Conservation (phyloP, 2,797 vertebrate genomes). For the Hylomyscus alleni region DNA sequence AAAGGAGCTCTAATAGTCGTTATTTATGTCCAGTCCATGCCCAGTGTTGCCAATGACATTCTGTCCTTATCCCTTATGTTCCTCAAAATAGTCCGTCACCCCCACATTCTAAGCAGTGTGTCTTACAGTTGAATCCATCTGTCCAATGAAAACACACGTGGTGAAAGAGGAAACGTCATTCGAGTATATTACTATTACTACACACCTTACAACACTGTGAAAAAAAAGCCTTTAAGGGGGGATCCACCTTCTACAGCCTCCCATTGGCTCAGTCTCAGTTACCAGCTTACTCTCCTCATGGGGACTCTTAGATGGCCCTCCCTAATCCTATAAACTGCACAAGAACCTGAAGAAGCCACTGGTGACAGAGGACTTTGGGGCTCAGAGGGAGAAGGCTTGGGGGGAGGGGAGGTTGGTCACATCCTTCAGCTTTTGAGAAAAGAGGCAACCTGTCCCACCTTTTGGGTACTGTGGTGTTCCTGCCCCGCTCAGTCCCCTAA, state of each 20-base stretch:
- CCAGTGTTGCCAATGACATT: background rate
- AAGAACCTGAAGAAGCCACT: background rate
- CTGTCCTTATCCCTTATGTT: background rate
- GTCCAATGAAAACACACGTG: background rate
- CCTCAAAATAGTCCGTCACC: background rate
- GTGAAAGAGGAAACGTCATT: constrained; percentile 30
- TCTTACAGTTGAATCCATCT: background rate
- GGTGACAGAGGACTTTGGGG: background rate
- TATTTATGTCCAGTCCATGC: background rate
- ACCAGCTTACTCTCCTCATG: background rate
- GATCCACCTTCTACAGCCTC: constrained; percentile 5
- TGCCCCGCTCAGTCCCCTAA: background rate
- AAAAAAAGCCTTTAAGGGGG: constrained; percentile 17
- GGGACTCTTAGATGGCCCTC: background rate
- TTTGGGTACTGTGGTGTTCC: background rate
- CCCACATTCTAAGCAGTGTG: background rate
- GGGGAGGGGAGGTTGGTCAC: no score
- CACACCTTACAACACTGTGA: constrained; percentile 78
- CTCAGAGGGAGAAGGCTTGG: background rate
- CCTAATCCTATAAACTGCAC: background rate
- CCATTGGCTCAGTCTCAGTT: background rate
- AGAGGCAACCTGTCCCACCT: background rate
- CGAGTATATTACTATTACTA: background rate
- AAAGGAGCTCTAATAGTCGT: background rate
- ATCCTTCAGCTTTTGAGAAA: background rate